These are phyloP conservation scores for Lepus oiostolus DNA, from an alignment of 2,797 vertebrate species.

Conservation along the genomic window DNA sequence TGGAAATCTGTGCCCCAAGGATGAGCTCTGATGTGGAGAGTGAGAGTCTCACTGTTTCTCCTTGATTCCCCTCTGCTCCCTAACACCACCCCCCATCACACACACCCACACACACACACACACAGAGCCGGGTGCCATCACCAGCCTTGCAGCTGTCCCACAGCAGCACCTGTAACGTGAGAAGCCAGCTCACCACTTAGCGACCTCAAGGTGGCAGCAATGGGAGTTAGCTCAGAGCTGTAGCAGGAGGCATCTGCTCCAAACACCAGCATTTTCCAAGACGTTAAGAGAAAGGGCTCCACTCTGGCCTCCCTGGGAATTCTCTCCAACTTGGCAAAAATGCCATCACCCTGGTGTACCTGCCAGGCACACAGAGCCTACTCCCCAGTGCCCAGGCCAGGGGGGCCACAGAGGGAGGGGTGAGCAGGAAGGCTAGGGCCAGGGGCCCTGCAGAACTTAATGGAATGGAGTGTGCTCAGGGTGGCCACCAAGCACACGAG, in stretches of 20 bases:
- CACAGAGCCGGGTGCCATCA: too few relatives aligned
- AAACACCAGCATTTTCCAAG: neutral
- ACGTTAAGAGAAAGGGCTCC: neutral
- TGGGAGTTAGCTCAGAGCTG: neutral
- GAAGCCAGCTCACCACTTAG: neutral
- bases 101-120: too few relatives aligned
- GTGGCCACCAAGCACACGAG: neutral
- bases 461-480: neutral
- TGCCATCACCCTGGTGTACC: neutral
- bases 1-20: neutral
- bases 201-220: neutral
- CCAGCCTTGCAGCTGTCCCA: neutral
- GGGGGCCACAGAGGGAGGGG: conserved; percentile 9
- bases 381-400: neutral
- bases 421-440: neutral
- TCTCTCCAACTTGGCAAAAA: neutral
- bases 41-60: neutral
- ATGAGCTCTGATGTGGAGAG: neutral
- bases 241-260: too few relatives aligned
- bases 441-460: neutral
- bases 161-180: neutral
- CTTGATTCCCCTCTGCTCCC: neutral
- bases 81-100: too few relatives aligned
- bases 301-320: neutral
- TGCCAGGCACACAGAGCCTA: neutral